These are phyloP conservation scores for Chymomyza procnemis DNA, from an alignment of 2,888 invertebrate species.

Conservation along the genomic window DNA sequence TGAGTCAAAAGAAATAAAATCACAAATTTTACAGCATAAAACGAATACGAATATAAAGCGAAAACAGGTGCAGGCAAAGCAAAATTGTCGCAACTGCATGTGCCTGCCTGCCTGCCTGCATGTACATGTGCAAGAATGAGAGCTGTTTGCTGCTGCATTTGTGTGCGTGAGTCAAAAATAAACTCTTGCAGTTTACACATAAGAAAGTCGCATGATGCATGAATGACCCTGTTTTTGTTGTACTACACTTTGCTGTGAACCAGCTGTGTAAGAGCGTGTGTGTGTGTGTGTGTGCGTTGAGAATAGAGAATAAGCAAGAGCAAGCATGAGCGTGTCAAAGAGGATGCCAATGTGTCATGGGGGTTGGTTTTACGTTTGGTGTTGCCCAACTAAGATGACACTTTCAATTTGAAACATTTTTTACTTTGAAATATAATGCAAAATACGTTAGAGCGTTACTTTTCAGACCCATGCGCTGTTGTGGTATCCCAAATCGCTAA, in stretches of 20 bases:
- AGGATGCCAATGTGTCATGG: no score
- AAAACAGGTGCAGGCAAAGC: constrained; percentile 27
- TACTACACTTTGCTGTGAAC: constrained; percentile 19
- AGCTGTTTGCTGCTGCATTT: constrained; percentile 9
- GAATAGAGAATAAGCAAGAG: constrained; percentile 52
- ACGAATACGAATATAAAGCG: background rate
- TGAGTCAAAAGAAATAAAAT: background rate
- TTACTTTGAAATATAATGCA: no score
- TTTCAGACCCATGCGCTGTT: no score
- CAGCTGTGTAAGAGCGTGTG: constrained; percentile 30
- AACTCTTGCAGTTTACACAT: constrained; percentile 27
- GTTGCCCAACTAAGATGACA: background rate
- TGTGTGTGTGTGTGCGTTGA: constrained; percentile 33
- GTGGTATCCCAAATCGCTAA: no score
- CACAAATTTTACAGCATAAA: background rate
- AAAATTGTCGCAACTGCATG: constrained; percentile 15
- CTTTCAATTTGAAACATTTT: no score
- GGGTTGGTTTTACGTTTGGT: background rate
- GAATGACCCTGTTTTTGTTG: constrained; percentile 63
- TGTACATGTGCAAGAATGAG: constrained; percentile 14
- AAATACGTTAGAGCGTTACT: no score
- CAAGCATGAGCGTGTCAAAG: constrained; percentile 25
- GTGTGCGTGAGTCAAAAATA: constrained; percentile 17
- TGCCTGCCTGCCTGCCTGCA: no score
- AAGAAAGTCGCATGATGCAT: constrained; percentile 37